Evolutionary conservation across 2,888 invertebrate species (phyloP), one percentile per base, ranked within the genome.

Genomic region (Lymantria monacha): DNA sequence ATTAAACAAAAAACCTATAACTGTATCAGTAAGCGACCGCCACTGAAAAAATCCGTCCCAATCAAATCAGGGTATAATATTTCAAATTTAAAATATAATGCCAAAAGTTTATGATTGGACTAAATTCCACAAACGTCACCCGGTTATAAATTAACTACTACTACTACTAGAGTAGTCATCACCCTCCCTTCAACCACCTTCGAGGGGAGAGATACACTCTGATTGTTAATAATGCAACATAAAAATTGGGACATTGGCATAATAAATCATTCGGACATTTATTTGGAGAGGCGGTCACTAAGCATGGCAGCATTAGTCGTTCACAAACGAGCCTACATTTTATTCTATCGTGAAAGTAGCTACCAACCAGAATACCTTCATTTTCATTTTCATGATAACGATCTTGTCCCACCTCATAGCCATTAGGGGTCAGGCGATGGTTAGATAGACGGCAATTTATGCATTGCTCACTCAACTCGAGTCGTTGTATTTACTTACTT

Each of bases 391-490:
- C 66, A 57, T 77, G 88, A 88, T 88, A 87, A 86, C 75, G 70
- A 89, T 89, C 88, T 49, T 77, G 87, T 87, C 85, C 84, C 83
- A 86, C 87, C 87, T 87, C 72, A 79, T 71, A 77, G 76, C 86
- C 81, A 87, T 87, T 88, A 88, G 69, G 79, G 87, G 88, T 83
- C 89, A 86, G 79, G 79, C 85, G 87, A 87, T 87, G 83, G 83
- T 64, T 80, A 83, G 86, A 88, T 88, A 87, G 74, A 74, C 73
- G 74, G 72, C 85, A 85, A 88, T 87, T 89, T 87, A 86, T 87
- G 83, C 85, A 86, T 80, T 84, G 82, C 81, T 85, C 79, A 85
- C 82, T 85, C 81, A 79, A 83, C 76, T 85, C 81, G 79, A 83
- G 79, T 68, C 72, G 70, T 70, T 76, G 76, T 85, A 80, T 83